Base-by-base conservation (phyloP, 2,113 vertebrate species). In the Typhlomys cinereus region DNA sequence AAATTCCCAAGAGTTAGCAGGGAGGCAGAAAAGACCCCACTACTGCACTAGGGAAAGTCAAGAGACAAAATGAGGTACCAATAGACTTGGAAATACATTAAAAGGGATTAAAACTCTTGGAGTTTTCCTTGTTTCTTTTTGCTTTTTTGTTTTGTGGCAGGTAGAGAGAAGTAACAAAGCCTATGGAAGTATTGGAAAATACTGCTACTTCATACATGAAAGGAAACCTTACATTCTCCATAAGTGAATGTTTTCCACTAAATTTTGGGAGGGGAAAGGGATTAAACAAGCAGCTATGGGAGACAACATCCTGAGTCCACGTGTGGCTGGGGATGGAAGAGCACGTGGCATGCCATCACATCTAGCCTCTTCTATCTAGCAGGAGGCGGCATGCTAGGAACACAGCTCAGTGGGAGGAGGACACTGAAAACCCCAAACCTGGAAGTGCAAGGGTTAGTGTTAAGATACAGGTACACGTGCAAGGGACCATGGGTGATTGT, bases 401-500 rank as follows among this genome's bases (percentile, higher is more conserved):
- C 75, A 84, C 2, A 67, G 93, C 57, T 96, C 97, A 95, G 96
- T 91, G 96, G 96, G 90, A 88, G 67, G 82, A 94, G 86, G 93
- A 75, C 89, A 86, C 70, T 29, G 85, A 94, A 94, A 96, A 87
- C 75, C 89, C 76, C 41, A 92, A 90, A 89, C 87, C 87, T n/a
- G 64, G 80, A 91, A 89, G 84, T 91, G 84, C 59, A 85, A 93
- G 91, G 84, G 91, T 96, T 97, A 97, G 97, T 97, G 97, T 97
- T 97, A 89, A 94, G 54, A 96, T 84, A 94, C 66, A 92, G 89
- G 88, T 76, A 93, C 62, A 84, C 9, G 74, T 92, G 95, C 86
- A 82, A 10, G 48, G 90, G 87, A 92, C 46, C 78, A 41, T 71
- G 89, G 91, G 36, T n/a, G 88, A 91, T 70, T 96, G 89, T 91